Evolutionary conservation across 2,888 invertebrate species (phyloP).

Genomic region (Agrotis segetum): DNA sequence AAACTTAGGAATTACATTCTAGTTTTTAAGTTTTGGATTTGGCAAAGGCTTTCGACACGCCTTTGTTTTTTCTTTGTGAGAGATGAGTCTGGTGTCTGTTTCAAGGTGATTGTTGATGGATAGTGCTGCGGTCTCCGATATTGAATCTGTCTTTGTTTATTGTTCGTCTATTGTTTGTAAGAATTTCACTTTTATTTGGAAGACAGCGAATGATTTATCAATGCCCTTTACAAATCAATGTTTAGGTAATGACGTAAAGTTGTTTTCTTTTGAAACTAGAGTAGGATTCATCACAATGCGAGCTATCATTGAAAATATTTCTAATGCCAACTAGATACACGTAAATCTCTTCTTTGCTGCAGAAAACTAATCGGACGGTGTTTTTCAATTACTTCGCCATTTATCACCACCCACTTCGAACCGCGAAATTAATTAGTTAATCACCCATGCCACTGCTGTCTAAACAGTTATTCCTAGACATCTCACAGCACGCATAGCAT

Average conservation of each 20-base stretch:
- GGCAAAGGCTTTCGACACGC: conserved; percentile 42
- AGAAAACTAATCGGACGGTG: conserved; percentile 38
- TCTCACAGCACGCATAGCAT: conserved; percentile 53
- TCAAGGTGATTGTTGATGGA: conserved; percentile 26
- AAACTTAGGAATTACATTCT: conserved; percentile 45
- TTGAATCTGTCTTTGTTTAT: conserved; percentile 5
- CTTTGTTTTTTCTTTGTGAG: conserved; percentile 44
- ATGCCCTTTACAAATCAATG: not conserved
- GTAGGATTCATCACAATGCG: too few relatives aligned
- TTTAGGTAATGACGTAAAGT: not conserved
- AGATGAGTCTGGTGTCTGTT: conserved; percentile 16
- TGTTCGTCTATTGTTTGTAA: not conserved
- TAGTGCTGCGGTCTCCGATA: conserved; percentile 18
- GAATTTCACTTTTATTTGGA: conserved; percentile 1
- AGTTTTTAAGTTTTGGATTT: conserved; percentile 36
- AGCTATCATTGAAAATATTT: not conserved
- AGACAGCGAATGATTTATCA: not conserved
- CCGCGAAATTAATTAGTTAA: conserved; percentile 49
- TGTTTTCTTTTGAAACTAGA: not conserved
- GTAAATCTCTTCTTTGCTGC: conserved; percentile 10
- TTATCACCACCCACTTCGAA: conserved; percentile 48
- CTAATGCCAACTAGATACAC: not conserved
- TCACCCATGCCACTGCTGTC: conserved; percentile 29
- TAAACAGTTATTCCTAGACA: conserved; percentile 48
- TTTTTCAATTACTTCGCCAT: conserved; percentile 36